phyloP scores from a whole-genome alignment of 92 coral and sea anemone species.

The Porites cylindrica region DNA sequence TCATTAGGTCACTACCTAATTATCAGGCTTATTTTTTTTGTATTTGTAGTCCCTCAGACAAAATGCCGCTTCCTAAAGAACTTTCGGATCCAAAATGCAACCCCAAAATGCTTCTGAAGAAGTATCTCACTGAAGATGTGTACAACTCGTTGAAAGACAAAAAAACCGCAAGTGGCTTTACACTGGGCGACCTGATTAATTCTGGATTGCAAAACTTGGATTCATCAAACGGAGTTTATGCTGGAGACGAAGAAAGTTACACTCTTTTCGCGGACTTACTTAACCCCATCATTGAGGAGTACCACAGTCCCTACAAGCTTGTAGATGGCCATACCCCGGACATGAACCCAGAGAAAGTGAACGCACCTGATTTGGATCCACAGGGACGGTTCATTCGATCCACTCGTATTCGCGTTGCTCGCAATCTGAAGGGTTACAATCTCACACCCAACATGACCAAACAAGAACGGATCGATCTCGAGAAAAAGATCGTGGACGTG shows the following conservation, averaged over 20 bases:
- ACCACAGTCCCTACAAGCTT: slow-evolving; percentile 87
- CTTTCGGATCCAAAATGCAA: slow-evolving; percentile 74
- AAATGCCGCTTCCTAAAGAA: slow-evolving; percentile 54
- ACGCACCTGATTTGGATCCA: slow-evolving; percentile 86
- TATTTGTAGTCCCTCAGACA: slow-evolving; percentile 14
- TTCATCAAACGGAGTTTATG: slow-evolving; percentile 80
- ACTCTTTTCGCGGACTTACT: slow-evolving; percentile 62
- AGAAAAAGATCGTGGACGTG: slow-evolving; percentile 84
- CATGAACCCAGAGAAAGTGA: slow-evolving; percentile 86
- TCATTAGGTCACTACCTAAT: too few species aligned
- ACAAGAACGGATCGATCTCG: slow-evolving; percentile 75
- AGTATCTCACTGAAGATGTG: slow-evolving; percentile 68
- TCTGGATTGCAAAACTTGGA: slow-evolving; percentile 77
- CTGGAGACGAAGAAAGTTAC: slow-evolving; percentile 87
- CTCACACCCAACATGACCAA: slow-evolving; percentile 87
- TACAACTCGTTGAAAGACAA: slow-evolving; percentile 71
- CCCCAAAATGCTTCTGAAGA: slow-evolving; percentile 81
- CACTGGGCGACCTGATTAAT: slow-evolving; percentile 71
- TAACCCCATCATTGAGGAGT: slow-evolving; percentile 79
- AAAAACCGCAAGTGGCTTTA: slow-evolving; percentile 77
- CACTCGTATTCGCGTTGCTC: slow-evolving; percentile 94
- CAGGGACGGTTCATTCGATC: slow-evolving; percentile 84
- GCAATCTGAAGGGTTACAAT: slow-evolving; percentile 85
- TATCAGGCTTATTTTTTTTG: neutral
- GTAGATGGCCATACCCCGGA: slow-evolving; percentile 77